Evolutionary conservation across 2,888 invertebrate genomes (phyloP), one percentile per base, ranked within the genome.

Genomic region (Lobophora halterata): DNA sequence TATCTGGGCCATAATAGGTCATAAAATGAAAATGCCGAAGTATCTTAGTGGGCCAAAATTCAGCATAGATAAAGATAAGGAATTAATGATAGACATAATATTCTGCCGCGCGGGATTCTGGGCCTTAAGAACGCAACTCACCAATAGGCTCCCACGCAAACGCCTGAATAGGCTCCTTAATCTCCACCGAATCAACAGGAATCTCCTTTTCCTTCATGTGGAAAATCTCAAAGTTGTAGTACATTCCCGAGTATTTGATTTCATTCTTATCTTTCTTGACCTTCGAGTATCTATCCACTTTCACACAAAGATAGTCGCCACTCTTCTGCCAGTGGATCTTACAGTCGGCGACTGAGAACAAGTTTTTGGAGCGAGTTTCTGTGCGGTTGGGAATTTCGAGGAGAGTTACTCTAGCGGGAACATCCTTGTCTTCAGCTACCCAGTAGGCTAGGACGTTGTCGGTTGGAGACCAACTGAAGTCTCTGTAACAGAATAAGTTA

Each of bases 291-390:
- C 91, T 88, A 53, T 88, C 88, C n/a, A 88, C 88, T 88, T 99
- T 98, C 0, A 99, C 98, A 62, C 99, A 98, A 12, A 99, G 89
- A 73, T 97, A 98, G 74, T 99, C 98, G 0, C 99, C 99, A 11
- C 93, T 95, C 79, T 97, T 97, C 79, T 99, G 99, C 99, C 99
- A 99, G 76, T 97, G 97, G 74, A 99, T 96, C 65, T 97, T 97
- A 74, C 98, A 98, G 72, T 98, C 98, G 1, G 98, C 98, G 0
- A 99, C 99, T 49, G 96, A 98, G 90, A 99, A 99, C 38, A 99
- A 88, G 78, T 98, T 99, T 78, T 98, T 98, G 50, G 96, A 95
- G 53, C 98, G 92, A 21, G 93, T 91, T 85, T 97, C 97, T 29
- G 91, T 92, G 41, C 96, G 93, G 65, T 94, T 95, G 2, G 98